These are phyloP conservation scores for Eunapius fragilis DNA, from an alignment of 37 sponge, comb jelly and placozoan species.

Conservation along the genomic window DNA sequence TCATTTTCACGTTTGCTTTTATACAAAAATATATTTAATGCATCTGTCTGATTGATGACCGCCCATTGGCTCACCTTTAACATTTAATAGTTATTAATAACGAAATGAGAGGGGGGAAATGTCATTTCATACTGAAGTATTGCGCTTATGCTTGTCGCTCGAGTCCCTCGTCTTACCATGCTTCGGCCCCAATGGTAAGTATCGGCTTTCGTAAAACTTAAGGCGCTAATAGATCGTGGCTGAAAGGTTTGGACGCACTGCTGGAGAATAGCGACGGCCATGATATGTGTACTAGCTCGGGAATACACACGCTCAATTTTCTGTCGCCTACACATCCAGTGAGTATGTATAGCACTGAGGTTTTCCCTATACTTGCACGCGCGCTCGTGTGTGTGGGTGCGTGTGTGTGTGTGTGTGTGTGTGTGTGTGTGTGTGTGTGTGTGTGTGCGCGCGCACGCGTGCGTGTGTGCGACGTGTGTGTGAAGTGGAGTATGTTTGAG, in stretches of 20 bases:
- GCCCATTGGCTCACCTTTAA: too few relatives aligned
- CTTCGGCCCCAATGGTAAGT: slow-evolving; percentile 38
- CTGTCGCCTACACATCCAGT: slow-evolving; percentile 19
- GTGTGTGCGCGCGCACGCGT: not conserved
- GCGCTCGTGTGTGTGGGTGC: too few relatives aligned
- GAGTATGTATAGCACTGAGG: too few relatives aligned
- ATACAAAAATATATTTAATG: not conserved
- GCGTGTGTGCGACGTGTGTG: too few relatives aligned
- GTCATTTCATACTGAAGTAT: not conserved
- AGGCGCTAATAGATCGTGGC: not conserved
- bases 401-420: too few relatives aligned
- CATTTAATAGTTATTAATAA: too few relatives aligned
- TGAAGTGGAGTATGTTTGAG: too few relatives aligned
- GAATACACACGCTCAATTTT: not conserved
- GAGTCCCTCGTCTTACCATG: slow-evolving; percentile 10
- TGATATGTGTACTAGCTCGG: not conserved
- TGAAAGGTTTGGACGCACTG: slow-evolving; percentile 25
- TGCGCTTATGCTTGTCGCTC: not conserved
- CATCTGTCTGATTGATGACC: too few relatives aligned
- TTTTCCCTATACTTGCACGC: too few relatives aligned
- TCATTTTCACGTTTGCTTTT: not conserved
- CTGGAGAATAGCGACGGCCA: slow-evolving; percentile 48
- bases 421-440: too few relatives aligned
- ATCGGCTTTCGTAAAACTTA: not conserved
- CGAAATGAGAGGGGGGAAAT: not conserved